A percentile compares a stretch with the other conserved stretches of the same genome.
These are phyloP conservation scores for Nebria brevicollis DNA, from an alignment of 2,888 invertebrate species.

Conservation along the genomic window DNA sequence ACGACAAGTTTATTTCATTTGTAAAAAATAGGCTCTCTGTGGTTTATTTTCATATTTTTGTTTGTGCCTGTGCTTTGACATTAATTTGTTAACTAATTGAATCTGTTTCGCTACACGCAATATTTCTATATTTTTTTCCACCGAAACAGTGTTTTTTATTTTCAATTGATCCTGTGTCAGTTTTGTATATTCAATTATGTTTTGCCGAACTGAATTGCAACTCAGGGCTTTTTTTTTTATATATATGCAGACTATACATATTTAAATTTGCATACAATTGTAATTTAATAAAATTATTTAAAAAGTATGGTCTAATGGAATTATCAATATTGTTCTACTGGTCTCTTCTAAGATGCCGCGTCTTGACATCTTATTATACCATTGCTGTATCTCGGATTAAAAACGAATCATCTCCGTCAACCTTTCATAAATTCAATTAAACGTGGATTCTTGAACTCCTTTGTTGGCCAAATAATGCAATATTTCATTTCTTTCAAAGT, in stretches of 20 bases:
- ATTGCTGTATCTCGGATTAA: too few relatives aligned
- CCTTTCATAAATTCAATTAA: too few relatives aligned
- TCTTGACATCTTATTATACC: too few relatives aligned
- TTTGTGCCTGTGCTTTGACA: slow-evolving; percentile 11
- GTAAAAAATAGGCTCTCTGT: neutral
- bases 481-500: neutral
- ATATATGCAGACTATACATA: neutral
- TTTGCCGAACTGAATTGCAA: neutral
- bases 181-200: neutral
- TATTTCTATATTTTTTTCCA: neutral
- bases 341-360: too few relatives aligned
- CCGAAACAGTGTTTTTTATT: neutral
- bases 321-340: too few relatives aligned
- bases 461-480: neutral
- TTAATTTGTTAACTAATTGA: slow-evolving; percentile 2
- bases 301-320: too few relatives aligned
- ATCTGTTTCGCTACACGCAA: neutral
- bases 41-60: neutral
- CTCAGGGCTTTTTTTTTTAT: neutral
- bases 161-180: neutral
- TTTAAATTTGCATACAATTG: neutral
- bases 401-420: too few relatives aligned
- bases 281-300: neutral
- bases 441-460: too few relatives aligned
- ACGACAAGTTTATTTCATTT: slow-evolving; percentile 12